Conservation (phyloP, 2,113 vertebrate genomes). For the Brachyhypopomus gauderio region DNA sequence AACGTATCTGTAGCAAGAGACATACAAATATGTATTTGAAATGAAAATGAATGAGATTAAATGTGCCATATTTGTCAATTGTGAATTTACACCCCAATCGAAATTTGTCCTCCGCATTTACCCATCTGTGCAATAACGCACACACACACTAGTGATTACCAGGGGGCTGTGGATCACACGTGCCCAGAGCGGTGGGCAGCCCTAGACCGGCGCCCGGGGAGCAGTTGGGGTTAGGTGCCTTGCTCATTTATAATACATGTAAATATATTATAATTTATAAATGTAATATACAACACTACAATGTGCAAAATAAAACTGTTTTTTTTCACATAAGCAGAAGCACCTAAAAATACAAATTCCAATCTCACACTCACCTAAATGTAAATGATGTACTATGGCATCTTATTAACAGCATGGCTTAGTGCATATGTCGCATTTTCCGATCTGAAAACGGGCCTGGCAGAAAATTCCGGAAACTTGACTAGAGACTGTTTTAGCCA, state of each 20-base stretch:
- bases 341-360: neutral
- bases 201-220: too few species aligned
- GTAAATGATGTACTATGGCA: neutral
- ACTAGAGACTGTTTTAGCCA: slow-evolving; percentile 26
- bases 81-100: too few species aligned
- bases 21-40: neutral
- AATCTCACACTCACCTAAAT: slow-evolving; percentile 1
- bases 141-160: too few species aligned
- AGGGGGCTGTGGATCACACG: too few species aligned
- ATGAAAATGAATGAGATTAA: too few species aligned
- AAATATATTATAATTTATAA: neutral
- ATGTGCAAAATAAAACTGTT: neutral
- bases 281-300: neutral
- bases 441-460: slow-evolving; percentile 23
- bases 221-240: too few species aligned
- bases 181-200: too few species aligned
- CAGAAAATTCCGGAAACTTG: slow-evolving; percentile 36
- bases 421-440: slow-evolving; percentile 39
- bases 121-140: too few species aligned
- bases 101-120: too few species aligned
- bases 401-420: neutral
- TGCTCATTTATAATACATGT: neutral
- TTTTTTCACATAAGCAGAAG: neutral
- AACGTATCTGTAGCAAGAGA: neutral
- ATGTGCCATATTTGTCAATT: too few species aligned